Conservation (phyloP, 1,140 invertebrate genomes). For the Brachystomella parvula region DNA sequence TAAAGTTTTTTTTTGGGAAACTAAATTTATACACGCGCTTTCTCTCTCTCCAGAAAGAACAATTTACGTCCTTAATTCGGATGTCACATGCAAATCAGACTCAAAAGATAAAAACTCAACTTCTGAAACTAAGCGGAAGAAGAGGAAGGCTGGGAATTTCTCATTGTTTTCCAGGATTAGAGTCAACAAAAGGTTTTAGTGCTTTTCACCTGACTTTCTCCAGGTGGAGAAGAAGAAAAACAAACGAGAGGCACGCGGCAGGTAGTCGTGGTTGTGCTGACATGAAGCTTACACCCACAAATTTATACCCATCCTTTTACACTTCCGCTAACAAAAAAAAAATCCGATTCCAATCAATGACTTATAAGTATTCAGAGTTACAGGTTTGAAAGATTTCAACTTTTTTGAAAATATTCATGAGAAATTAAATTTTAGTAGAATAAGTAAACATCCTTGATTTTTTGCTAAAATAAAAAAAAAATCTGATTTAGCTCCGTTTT, state of each 20-base stretch:
- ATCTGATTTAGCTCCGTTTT: too few species aligned
- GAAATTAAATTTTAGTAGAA: too few species aligned
- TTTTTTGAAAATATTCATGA: too few species aligned
- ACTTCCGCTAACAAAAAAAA: slow-evolving; percentile 6
- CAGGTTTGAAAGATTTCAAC: too few species aligned
- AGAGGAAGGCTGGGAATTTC: not conserved
- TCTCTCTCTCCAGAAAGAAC: not conserved
- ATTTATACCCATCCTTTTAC: not conserved
- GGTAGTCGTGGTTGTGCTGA: too few species aligned
- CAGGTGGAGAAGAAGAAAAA: too few species aligned
- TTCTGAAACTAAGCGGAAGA: not conserved
- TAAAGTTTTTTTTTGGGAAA: not conserved
- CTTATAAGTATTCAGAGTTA: too few species aligned
- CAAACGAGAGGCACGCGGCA: not conserved
- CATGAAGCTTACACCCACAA: not conserved
- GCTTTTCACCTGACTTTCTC: not conserved
- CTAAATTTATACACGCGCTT: not conserved
- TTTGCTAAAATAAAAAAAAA: too few species aligned
- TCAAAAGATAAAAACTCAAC: not conserved
- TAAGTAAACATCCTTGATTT: too few species aligned
- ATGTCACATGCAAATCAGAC: slow-evolving; percentile 10
- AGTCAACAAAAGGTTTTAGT: not conserved
- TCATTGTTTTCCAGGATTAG: not conserved
- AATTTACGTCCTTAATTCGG: not conserved
- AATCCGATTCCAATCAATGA: not conserved